Conservation (phyloP, 2,113 vertebrate genomes). For the Campylomormyrus tamandua region DNA sequence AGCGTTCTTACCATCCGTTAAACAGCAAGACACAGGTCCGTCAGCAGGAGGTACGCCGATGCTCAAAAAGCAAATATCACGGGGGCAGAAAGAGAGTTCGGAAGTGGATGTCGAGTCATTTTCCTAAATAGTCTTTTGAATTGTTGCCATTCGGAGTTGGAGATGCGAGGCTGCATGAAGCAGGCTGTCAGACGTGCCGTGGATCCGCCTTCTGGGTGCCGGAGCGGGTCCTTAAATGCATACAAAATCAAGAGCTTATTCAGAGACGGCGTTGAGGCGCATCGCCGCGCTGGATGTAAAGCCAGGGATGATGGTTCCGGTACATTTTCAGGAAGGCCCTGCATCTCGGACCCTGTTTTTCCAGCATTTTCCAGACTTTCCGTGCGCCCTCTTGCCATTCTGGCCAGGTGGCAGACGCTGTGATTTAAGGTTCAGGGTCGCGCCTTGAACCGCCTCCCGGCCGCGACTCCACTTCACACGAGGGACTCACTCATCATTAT, state of each 20-base stretch:
- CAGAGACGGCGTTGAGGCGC: background rate
- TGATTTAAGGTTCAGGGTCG: background rate
- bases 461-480: background rate
- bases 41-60: background rate
- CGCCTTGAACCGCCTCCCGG: background rate
- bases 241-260: background rate
- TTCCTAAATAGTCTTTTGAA: conserved; percentile 1
- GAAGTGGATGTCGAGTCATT: background rate
- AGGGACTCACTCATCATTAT: background rate
- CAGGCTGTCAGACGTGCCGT: background rate
- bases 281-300: background rate
- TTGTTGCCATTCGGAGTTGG: background rate
- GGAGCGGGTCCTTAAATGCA: background rate
- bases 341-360: too few species aligned
- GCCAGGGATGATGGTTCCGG: background rate
- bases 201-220: background rate
- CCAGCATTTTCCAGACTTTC: background rate
- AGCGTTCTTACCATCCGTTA: background rate
- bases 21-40: background rate
- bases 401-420: background rate
- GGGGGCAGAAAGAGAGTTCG: background rate
- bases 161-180: background rate
- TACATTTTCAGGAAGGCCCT: background rate
- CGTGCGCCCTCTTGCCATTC: background rate
- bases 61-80: background rate